Percentiles rank a stretch among this genome's conserved stretches.
These are phyloP conservation scores for Hydrolagus affinis DNA, from an alignment of 2,113 vertebrate genomes.

Conservation along the genomic window DNA sequence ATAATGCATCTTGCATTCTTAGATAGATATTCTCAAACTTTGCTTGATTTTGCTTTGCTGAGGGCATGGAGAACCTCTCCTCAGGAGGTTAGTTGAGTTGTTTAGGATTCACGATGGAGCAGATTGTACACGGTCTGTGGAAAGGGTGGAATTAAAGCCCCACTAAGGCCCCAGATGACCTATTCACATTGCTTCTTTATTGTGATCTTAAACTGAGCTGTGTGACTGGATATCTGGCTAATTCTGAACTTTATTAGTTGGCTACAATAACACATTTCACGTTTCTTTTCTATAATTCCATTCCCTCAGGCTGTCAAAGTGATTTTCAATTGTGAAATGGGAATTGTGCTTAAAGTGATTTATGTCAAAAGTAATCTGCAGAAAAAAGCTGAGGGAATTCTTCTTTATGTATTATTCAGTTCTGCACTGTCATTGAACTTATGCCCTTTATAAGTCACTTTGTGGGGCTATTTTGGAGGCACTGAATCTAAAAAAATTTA, in stretches of 20 bases:
- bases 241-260: background rate
- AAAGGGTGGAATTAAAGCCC: too few relatives aligned
- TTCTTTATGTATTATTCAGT: constrained; percentile 17
- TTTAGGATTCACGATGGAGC: background rate
- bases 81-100: background rate
- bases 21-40: background rate
- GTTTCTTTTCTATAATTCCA: background rate
- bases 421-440: background rate
- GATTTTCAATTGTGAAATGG: constrained; percentile 20
- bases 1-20: background rate
- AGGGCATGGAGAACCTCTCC: background rate
- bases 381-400: background rate
- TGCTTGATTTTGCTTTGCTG: background rate
- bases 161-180: too few relatives aligned
- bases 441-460: background rate
- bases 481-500: background rate
- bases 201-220: background rate
- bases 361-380: background rate
- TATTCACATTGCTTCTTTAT: too few relatives aligned
- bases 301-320: background rate
- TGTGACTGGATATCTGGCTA: background rate
- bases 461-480: background rate
- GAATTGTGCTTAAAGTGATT: constrained; percentile 6
- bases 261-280: background rate
- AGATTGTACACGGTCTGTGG: background rate